Percentiles rank a stretch among this genome's conserved stretches.
Evolutionary conservation across 2,797 vertebrate genomes (phyloP).

Genomic region (Silurus aristotelis): DNA sequence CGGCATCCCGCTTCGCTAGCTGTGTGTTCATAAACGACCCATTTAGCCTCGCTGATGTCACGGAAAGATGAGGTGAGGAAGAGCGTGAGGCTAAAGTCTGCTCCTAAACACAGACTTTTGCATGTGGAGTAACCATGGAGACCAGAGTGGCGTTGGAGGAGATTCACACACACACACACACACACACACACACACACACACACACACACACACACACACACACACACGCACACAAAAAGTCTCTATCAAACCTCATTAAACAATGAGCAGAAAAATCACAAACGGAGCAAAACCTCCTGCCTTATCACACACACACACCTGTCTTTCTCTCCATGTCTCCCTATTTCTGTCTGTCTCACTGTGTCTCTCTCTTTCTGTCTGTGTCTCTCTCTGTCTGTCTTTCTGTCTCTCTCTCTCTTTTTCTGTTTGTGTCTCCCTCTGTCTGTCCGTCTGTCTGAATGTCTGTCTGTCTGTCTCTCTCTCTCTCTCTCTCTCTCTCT

Average conservation of each 20-base stretch:
- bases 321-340: no score
- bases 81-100: constrained; percentile 53
- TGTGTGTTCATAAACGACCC: neutral
- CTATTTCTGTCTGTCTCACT: no score
- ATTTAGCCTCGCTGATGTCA: constrained; percentile 33
- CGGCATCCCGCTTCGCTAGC: neutral
- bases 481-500: neutral
- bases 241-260: neutral
- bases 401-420: neutral
- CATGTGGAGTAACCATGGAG: constrained; percentile 53
- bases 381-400: neutral
- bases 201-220: constrained; percentile 12
- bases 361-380: neutral
- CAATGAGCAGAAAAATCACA: neutral
- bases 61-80: constrained; percentile 27
- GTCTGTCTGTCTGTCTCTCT: neutral
- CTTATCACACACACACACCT: neutral
- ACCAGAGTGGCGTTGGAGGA: constrained; percentile 36
- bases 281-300: neutral
- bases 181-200: constrained; percentile 13
- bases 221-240: no score
- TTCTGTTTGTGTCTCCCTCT: neutral
- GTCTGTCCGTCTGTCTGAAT: neutral
- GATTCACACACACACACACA: constrained; percentile 12
- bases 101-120: constrained; percentile 43